Evolutionary conservation across 2,113 vertebrate genomes (phyloP).

Genomic region (Aspiorhynchus laticeps): DNA sequence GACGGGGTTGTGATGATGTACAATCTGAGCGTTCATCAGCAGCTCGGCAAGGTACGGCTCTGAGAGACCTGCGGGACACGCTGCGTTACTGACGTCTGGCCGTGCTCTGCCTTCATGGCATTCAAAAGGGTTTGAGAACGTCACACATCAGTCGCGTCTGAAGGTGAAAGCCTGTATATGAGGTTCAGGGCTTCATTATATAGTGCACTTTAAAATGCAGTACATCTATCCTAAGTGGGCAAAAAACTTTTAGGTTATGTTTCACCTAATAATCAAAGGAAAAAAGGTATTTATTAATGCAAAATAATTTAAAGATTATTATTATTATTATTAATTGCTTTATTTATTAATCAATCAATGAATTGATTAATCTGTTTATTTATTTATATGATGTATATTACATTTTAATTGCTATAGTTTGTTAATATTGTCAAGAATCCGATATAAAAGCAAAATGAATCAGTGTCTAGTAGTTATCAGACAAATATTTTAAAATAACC

Average conservation of each 20-base stretch:
- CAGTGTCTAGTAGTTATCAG: background rate
- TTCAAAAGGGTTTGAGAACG: background rate
- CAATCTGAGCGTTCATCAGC: conserved; percentile 96
- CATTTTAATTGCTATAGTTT: background rate
- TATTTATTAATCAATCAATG: too few relatives aligned
- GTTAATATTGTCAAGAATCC: background rate
- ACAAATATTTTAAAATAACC: background rate
- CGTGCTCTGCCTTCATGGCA: background rate
- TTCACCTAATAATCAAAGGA: background rate
- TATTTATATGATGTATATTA: background rate
- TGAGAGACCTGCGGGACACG: background rate
- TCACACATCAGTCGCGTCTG: background rate
- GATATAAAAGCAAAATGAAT: background rate
- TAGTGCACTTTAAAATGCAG: background rate
- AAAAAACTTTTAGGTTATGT: background rate
- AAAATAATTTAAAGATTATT: background rate
- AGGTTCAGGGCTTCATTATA: background rate
- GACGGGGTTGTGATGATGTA: conserved; percentile 98
- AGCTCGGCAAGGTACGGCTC: conserved; percentile 89
- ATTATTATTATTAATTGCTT: too few relatives aligned
- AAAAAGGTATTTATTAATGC: background rate
- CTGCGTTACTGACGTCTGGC: background rate
- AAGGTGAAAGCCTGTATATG: background rate
- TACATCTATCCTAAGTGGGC: background rate
- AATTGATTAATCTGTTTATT: too few relatives aligned